Conservation (phyloP, 1,140 invertebrate genomes). For the Drosophila murphyi region DNA sequence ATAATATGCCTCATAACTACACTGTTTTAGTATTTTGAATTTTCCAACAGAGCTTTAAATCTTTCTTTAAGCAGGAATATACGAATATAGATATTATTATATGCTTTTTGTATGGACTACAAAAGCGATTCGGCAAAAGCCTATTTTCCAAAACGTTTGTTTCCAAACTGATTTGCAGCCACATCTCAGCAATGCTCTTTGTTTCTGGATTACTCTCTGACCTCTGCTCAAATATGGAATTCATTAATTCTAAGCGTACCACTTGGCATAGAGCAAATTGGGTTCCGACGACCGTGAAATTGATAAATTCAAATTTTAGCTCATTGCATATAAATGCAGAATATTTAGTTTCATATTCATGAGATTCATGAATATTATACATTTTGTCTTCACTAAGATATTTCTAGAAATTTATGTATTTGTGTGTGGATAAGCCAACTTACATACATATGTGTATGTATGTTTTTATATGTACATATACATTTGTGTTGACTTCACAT, state of each 20-base stretch:
- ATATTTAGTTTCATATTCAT: slow-evolving; percentile 47
- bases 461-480: not conserved
- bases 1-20: too few relatives aligned
- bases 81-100: too few relatives aligned
- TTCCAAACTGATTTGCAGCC: not conserved
- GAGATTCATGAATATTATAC: slow-evolving; percentile 25
- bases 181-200: not conserved
- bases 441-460: not conserved
- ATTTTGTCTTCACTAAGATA: slow-evolving; percentile 11
- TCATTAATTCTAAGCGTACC: not conserved
- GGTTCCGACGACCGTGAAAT: slow-evolving; percentile 15
- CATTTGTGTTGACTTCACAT: not conserved
- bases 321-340: slow-evolving; percentile 36
- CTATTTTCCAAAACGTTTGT: too few relatives aligned
- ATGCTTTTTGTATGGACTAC: too few relatives aligned
- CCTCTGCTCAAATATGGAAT: not conserved
- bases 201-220: not conserved
- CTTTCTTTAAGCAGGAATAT: too few relatives aligned
- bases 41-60: too few relatives aligned
- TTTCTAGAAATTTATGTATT: slow-evolving; percentile 8
- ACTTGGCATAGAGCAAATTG: slow-evolving; percentile 12
- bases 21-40: too few relatives aligned
- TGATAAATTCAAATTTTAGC: slow-evolving; percentile 31
- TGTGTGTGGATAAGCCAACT: not conserved
- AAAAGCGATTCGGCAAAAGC: too few relatives aligned